Base-by-base conservation (phyloP, 1,140 invertebrate genomes). In the Cherax quadricarinatus region DNA sequence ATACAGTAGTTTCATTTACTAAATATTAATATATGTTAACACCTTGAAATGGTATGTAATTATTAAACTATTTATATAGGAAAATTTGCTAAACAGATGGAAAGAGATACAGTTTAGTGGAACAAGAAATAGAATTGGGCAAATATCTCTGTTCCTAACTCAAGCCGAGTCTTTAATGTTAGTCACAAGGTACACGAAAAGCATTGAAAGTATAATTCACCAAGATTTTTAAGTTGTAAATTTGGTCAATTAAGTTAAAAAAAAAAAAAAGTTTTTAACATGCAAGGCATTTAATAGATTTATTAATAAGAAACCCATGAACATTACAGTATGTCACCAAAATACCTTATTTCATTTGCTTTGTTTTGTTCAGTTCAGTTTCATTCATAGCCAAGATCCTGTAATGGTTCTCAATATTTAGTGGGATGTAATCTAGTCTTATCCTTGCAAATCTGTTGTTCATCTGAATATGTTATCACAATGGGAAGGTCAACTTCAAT, bases 401-500 rank as follows among this genome's bases (percentile, higher is more conserved):
- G 70, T 75, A 16, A 9, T 75, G 70, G 70, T 30, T 30, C n/a
- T 75, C 70, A 75, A 75, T 75, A 75, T 75, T 5, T 9, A 75
- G 16, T 70, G 49, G 66, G 51, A 57, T 83, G 24, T 30, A n/a
- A 57, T 57, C 21, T 57, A 60, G 81, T 83, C 53, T 48, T 57
- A 75, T 73, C 49, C 30, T 87, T 21, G 51, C 9, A 57, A 87
- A 49, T 60, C 51, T 51, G n/a, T 60, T 73, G 60, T 81, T 48
- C 82, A 57, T 51, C 51, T 84, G 60, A 90, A 49, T 84, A 84
- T 78, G 30, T 75, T 60, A 79, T 80, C 86, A 88, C 30, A 51
- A 73, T 88, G 78, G 73, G 88, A 66, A 89, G 62, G 88, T 90
- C 88, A 84, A 73, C 88, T 90, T 90, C 88, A 90, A 73, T 81